Evolutionary conservation across 2,888 invertebrate genomes (phyloP).

Genomic region (Drosophila maculinotata): DNA sequence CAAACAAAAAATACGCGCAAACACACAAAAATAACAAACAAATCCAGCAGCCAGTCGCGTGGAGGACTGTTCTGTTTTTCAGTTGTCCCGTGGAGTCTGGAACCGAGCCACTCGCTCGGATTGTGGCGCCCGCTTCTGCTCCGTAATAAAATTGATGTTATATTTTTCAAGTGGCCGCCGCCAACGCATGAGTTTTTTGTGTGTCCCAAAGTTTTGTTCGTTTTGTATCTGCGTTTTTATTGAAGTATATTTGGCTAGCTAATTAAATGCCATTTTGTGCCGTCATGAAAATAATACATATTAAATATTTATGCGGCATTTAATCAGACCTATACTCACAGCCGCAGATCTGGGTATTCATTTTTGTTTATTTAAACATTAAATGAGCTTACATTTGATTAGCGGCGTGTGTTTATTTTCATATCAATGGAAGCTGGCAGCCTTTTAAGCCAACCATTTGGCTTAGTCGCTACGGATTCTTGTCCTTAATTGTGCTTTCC

Average conservation of each 20-base stretch:
- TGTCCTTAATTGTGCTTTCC: conserved; percentile 29
- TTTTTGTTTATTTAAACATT: conserved; percentile 69
- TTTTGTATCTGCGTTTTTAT: conserved; percentile 33
- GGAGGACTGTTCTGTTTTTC: conserved; percentile 4
- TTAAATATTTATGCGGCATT: conserved; percentile 69
- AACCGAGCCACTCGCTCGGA: conserved; percentile 47
- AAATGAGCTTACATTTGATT: conserved; percentile 71
- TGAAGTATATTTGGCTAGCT: conserved; percentile 52
- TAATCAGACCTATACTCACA: conserved; percentile 43
- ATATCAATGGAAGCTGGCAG: conserved; percentile 43
- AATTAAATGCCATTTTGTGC: conserved; percentile 65
- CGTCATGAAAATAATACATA: conserved; percentile 29
- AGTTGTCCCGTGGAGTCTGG: conserved; percentile 31
- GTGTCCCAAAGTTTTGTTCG: conserved; percentile 31
- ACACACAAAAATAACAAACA: conserved; percentile 45
- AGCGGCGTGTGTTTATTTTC: conserved; percentile 62
- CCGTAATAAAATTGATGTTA: conserved; percentile 69
- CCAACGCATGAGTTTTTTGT: conserved; percentile 21
- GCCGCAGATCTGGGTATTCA: not conserved
- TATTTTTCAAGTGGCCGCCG: conserved; percentile 49
- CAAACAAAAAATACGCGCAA: conserved; percentile 32
- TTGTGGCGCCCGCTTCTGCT: conserved; percentile 41
- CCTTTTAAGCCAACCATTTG: conserved; percentile 14
- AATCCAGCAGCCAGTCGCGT: conserved; percentile 28
- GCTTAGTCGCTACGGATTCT: conserved; percentile 10